Percentiles rank a stretch among this genome's conserved stretches.
Evolutionary conservation across 2,113 vertebrate genomes (phyloP).

Genomic region (Anser brachyrhynchus): DNA sequence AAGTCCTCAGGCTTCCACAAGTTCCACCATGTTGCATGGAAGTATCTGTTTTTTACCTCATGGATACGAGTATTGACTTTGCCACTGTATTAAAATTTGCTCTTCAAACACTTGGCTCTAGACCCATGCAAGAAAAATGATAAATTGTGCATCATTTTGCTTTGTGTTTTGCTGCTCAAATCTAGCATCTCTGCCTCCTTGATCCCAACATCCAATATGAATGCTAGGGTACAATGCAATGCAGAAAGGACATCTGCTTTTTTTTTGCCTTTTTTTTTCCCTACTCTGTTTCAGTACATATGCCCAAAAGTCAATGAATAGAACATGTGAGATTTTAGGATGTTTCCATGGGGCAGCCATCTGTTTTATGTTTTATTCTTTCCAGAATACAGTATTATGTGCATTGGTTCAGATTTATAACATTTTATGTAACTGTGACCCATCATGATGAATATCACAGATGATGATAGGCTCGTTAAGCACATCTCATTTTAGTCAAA

Average conservation of each 20-base stretch:
- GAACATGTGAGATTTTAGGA: slow-evolving; percentile 25
- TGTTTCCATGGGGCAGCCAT: slow-evolving; percentile 40
- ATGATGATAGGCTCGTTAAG: slow-evolving; percentile 80
- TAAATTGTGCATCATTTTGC: neutral
- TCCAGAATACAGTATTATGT: slow-evolving; percentile 22
- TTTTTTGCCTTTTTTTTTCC: no score
- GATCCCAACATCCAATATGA: neutral
- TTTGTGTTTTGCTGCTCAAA: neutral
- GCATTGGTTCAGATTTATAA: slow-evolving; percentile 48
- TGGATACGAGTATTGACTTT: neutral
- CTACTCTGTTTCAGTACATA: neutral
- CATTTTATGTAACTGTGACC: slow-evolving; percentile 70
- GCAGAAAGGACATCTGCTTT: neutral
- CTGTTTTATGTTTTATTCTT: slow-evolving; percentile 55
- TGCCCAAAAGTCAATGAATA: slow-evolving; percentile 11
- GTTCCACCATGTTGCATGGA: neutral
- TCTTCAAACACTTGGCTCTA: neutral
- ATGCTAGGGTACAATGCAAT: neutral
- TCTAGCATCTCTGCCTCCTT: neutral
- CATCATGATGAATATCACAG: slow-evolving; percentile 69
- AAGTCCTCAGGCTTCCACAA: neutral
- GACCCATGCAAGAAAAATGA: neutral
- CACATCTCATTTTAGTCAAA: slow-evolving; percentile 83
- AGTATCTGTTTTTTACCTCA: neutral
- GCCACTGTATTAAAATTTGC: neutral